These are phyloP conservation scores for Sarotherodon lohbergeri DNA, from an alignment of 2,113 vertebrate species.

Conservation along the genomic window DNA sequence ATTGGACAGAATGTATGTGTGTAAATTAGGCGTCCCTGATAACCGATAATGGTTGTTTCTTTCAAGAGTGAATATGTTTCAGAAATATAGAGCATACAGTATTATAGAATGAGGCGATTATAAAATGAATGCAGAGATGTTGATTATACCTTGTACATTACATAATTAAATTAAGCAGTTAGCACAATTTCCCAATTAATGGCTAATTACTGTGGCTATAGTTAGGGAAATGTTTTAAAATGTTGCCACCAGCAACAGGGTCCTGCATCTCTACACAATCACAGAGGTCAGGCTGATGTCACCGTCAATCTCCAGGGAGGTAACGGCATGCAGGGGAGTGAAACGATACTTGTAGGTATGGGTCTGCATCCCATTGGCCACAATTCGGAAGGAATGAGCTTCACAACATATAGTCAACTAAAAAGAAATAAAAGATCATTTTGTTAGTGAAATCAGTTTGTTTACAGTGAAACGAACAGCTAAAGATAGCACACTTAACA, in stretches of 20 bases:
- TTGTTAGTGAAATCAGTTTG: neutral
- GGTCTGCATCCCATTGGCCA: constrained; percentile 60
- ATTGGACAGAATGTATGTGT: neutral
- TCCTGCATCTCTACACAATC: constrained; percentile 18
- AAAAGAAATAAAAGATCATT: neutral
- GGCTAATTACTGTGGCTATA: neutral
- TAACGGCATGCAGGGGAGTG: constrained; percentile 18
- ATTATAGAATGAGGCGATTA: neutral
- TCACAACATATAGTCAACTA: constrained; percentile 70
- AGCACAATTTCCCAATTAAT: neutral
- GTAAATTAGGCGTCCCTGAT: neutral
- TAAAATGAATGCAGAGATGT: neutral
- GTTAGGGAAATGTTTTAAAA: neutral
- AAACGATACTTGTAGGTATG: constrained; percentile 59
- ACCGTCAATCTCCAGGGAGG: constrained; percentile 57
- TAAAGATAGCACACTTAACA: neutral
- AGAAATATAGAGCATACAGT: neutral
- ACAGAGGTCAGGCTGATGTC: constrained; percentile 66
- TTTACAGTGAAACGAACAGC: neutral
- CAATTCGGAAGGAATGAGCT: constrained; percentile 49
- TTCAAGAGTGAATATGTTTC: neutral
- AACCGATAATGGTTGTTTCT: neutral
- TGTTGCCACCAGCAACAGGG: neutral
- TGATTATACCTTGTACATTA: neutral
- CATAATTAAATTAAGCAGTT: neutral